Evolutionary conservation across 2,888 invertebrate genomes (phyloP).

Genomic region (Cheilosia soror): DNA sequence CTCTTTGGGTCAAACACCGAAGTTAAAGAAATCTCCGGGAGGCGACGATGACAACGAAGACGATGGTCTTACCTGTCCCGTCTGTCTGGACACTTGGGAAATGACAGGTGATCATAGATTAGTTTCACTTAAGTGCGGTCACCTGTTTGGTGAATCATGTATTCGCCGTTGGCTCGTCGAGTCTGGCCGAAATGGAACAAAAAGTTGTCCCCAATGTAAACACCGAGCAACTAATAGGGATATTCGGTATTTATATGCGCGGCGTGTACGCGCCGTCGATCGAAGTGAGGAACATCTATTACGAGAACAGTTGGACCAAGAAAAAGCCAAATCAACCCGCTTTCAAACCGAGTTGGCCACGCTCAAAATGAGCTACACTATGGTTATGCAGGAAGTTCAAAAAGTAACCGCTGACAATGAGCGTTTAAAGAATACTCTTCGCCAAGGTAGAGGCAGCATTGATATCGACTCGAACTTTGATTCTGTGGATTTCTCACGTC

Average conservation of each 20-base stretch:
- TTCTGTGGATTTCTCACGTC: neutral
- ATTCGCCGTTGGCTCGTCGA: conserved; percentile 83
- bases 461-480: neutral
- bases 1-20: conserved; percentile 77
- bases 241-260: conserved; percentile 91
- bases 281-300: conserved; percentile 90
- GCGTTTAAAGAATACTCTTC: conserved; percentile 77
- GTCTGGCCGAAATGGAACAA: conserved; percentile 81
- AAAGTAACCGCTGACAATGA: conserved; percentile 79
- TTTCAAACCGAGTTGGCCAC: conserved; percentile 87
- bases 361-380: conserved; percentile 78
- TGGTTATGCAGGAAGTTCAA: conserved; percentile 77
- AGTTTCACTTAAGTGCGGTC: conserved; percentile 95
- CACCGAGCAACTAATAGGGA: conserved; percentile 88
- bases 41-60: conserved; percentile 84
- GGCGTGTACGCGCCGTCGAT: conserved; percentile 90
- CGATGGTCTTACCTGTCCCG: conserved; percentile 91
- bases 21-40: conserved; percentile 62
- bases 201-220: conserved; percentile 95
- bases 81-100: conserved; percentile 95
- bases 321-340: conserved; percentile 86
- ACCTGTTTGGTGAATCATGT: conserved; percentile 94
- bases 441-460: conserved; percentile 38
- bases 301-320: conserved; percentile 86
- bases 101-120: conserved; percentile 93